These are phyloP conservation scores for Camponotus floridanus DNA, from an alignment of 1,140 invertebrate genomes.

Conservation along the genomic window DNA sequence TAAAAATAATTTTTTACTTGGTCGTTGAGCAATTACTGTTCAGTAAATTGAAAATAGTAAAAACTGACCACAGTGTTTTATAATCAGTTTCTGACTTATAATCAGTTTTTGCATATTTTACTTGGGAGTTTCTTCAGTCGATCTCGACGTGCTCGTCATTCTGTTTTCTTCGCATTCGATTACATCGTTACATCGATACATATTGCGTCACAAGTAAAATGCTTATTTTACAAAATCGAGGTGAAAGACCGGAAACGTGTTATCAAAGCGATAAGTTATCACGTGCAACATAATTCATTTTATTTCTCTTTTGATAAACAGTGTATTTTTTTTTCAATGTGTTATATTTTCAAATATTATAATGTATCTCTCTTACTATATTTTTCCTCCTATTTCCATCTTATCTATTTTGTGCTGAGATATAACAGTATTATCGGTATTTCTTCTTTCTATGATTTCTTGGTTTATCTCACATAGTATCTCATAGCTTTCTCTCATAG, in stretches of 20 bases:
- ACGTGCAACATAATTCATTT: not conserved
- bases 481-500: not conserved
- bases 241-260: not conserved
- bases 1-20: too few species aligned
- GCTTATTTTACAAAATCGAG: not conserved
- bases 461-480: too few species aligned
- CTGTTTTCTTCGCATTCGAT: not conserved
- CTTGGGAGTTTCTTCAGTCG: too few species aligned
- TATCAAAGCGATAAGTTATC: not conserved
- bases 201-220: not conserved
- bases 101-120: too few species aligned
- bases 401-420: not conserved
- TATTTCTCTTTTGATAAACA: not conserved
- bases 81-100: too few species aligned
- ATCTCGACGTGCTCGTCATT: not conserved
- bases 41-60: too few species aligned
- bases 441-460: too few species aligned
- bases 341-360: not conserved
- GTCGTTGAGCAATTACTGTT: too few species aligned
- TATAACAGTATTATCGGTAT: too few species aligned
- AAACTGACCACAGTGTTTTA: too few species aligned
- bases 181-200: not conserved
- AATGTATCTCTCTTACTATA: not conserved
- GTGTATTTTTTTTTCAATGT: not conserved
- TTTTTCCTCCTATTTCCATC: not conserved